Conservation (phyloP, 2,113 vertebrate genomes). For the Strix uralensis region DNA sequence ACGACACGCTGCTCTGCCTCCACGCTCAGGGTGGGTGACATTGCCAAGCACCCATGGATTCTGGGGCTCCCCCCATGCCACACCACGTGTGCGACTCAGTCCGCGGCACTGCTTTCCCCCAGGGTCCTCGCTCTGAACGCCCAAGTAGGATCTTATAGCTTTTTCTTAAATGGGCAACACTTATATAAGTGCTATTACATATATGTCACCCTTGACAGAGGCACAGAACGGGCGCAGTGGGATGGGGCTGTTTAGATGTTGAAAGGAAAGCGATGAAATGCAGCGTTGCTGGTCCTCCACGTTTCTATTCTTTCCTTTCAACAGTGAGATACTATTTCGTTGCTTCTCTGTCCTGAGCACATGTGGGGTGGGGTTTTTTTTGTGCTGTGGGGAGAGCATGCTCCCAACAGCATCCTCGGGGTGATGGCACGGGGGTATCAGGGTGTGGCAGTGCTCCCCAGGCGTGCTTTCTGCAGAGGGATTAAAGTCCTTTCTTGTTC, state of each 20-base stretch:
- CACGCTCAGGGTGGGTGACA: fast-evolving
- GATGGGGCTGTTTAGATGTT: not conserved
- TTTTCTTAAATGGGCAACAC: not conserved
- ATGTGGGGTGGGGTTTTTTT: not conserved
- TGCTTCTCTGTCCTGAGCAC: not conserved
- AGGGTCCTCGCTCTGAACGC: not conserved
- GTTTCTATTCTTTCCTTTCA: not conserved
- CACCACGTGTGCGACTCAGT: fast-evolving
- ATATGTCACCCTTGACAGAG: not conserved
- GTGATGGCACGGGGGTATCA: fast-evolving
- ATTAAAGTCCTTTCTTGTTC: not conserved
- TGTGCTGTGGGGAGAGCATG: fast-evolving
- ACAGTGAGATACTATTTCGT: fast-evolving
- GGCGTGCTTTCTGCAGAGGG: not conserved
- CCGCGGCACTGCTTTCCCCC: fast-evolving
- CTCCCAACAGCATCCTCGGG: fast-evolving
- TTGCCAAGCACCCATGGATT: fast-evolving
- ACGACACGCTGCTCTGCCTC: fast-evolving
- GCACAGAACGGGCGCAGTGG: no score
- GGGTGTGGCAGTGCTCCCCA: not conserved
- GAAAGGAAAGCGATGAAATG: not conserved
- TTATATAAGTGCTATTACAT: not conserved
- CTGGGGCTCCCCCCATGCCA: not conserved
- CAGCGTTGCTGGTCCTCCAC: not conserved
- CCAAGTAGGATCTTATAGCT: not conserved